Evolutionary conservation across 2,888 invertebrate species (phyloP).

Genomic region (Lamellibrachia satsuma): DNA sequence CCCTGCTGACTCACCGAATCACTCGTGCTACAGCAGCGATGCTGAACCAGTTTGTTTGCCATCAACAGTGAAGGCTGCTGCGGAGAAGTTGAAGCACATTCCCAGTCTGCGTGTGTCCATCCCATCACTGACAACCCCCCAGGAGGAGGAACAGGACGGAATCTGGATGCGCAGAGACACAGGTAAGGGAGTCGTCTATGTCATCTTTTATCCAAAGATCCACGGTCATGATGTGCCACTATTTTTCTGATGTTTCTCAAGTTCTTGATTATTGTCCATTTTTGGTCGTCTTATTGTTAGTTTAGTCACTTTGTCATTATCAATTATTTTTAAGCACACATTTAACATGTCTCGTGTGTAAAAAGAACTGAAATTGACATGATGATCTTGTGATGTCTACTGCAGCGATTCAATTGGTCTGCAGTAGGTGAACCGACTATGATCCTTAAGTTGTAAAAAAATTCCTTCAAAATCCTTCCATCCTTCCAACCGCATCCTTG

Average conservation of each 20-base stretch:
- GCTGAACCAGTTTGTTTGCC: neutral
- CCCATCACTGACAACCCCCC: neutral
- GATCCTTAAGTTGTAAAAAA: too few relatives aligned
- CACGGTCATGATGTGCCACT: neutral
- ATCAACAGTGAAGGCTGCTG: neutral
- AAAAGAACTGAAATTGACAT: too few relatives aligned
- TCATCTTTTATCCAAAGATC: neutral
- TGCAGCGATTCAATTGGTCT: too few relatives aligned
- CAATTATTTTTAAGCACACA: too few relatives aligned
- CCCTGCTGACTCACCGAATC: constrained; percentile 23
- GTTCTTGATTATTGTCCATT: neutral
- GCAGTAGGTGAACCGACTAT: too few relatives aligned
- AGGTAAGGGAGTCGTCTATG: neutral
- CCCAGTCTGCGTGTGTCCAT: neutral
- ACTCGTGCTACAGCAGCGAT: constrained; percentile 20
- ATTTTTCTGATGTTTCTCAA: neutral
- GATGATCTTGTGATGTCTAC: too few relatives aligned
- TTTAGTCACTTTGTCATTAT: too few relatives aligned
- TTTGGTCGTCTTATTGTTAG: neutral
- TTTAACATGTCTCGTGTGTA: too few relatives aligned
- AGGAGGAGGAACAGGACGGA: neutral
- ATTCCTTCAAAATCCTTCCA: too few relatives aligned
- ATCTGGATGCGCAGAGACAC: neutral
- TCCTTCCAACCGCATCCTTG: too few relatives aligned
- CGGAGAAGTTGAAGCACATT: constrained; percentile 6